phyloP scores from a whole-genome alignment of 1,140 invertebrate species.

The Planococcus citri region DNA sequence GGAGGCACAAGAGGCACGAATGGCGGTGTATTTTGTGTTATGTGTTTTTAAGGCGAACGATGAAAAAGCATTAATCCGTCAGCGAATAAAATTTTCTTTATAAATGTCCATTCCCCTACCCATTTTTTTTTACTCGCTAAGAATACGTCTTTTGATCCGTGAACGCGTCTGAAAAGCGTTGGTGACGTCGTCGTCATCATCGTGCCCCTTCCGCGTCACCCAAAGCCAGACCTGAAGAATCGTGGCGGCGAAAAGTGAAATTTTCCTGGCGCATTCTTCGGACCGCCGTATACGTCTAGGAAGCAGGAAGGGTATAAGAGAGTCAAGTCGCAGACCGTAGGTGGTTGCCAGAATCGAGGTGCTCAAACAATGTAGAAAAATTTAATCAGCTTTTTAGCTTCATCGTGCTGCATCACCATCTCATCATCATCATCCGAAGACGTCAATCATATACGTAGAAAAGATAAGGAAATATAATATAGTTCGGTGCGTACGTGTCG shows the following conservation, averaged over 20 bases:
- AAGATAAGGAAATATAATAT: no score
- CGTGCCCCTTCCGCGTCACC: background rate
- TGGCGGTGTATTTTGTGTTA: no score
- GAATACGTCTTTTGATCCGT: no score
- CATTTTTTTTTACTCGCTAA: background rate
- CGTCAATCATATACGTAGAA: background rate
- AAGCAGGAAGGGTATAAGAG: no score
- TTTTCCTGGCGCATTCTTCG: background rate
- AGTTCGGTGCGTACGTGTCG: no score
- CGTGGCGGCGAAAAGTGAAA: slow-evolving; percentile 1
- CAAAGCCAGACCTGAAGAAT: no score
- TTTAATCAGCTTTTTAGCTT: no score
- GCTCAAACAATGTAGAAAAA: background rate
- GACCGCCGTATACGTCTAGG: background rate
- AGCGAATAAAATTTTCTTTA: background rate
- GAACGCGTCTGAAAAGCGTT: background rate
- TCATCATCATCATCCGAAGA: no score
- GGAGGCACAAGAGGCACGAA: no score
- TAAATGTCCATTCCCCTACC: background rate
- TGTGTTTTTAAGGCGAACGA: background rate
- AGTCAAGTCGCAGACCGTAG: background rate
- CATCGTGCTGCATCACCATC: no score
- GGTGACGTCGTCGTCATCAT: no score
- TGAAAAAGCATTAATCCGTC: background rate
- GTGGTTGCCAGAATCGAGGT: background rate